Evolutionary conservation across 92 coral and sea anemone species (phyloP), one percentile per base, ranked within the genome.

Genomic region (Parazoanthus darwini): DNA sequence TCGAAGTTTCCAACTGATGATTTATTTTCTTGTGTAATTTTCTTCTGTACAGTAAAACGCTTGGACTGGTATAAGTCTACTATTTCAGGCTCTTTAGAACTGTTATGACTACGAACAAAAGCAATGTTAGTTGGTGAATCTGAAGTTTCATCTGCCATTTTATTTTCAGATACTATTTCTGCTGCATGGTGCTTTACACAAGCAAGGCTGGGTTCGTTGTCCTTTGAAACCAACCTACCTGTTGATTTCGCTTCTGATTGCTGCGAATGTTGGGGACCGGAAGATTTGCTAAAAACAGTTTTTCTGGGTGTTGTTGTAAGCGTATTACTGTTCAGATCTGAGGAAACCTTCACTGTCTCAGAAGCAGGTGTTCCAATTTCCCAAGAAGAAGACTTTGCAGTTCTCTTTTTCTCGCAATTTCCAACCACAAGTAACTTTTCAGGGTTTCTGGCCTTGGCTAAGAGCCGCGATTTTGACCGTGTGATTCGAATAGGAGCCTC

Each of bases 401-500:
- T 70, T 84, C 66, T 18, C 15, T 22, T 76, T 38, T 33, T 46
- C 46, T 50, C 77, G 48, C 22, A 84, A 84, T 73, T 18, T 50
- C 56, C 67, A 44, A 25, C 8, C 66, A 35, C 22, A 35, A 54
- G 43, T 0, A 3, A 22, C 43, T 84, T 37, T 50, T 84, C 67
- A 25, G 63, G 20, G 25, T 44, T 26, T 20, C 37, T 22, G 18
- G n/a, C 16, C 39, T 42, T 72, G 29, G 67, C 79, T 15, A 84
- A 74, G 54, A 71, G 65, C 22, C 76, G 77, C 18, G 79, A 71
- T 84, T 84, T 71, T 84, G 87, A 84, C 16, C 79, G 79, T 44
- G 87, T 84, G 79, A 84, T 70, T 22, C 87, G 59, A 84, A 29
- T 15, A 43, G 87, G 87, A 43, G 63, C 13, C 10, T 48, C 67